A percentile compares a stretch with the other conserved stretches of the same genome.
phyloP scores from a whole-genome alignment of 2,113 vertebrate genomes.

The Gallinago undulata region DNA sequence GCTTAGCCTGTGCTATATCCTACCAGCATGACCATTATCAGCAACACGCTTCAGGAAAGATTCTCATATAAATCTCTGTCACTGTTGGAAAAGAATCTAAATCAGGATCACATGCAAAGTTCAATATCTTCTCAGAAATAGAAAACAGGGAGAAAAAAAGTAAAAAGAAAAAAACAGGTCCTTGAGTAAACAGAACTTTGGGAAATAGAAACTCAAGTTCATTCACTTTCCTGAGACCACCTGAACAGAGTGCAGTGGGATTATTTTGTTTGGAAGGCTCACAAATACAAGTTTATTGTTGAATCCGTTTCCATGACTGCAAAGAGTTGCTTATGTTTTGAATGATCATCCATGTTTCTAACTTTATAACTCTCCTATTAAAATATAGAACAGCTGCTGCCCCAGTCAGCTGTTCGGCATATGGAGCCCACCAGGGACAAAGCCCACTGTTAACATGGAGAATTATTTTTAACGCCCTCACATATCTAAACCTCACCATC shows the following conservation, averaged over 20 bases:
- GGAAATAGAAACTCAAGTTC: slow-evolving; percentile 52
- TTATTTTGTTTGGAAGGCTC: slow-evolving; percentile 71
- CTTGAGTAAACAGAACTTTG: slow-evolving; percentile 32
- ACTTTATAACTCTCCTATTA: slow-evolving; percentile 70
- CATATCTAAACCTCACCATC: slow-evolving; percentile 76
- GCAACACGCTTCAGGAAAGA: neutral
- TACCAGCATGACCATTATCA: neutral
- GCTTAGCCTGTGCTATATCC: neutral
- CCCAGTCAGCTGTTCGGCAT: slow-evolving; percentile 66
- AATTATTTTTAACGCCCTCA: slow-evolving; percentile 80
- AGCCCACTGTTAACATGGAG: slow-evolving; percentile 67
- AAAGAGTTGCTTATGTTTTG: slow-evolving; percentile 73
- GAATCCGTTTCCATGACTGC: slow-evolving; percentile 71
- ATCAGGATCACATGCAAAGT: neutral
- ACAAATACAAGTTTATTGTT: slow-evolving; percentile 75
- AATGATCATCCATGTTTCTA: slow-evolving; percentile 67
- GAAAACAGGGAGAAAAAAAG: neutral
- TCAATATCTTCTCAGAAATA: slow-evolving; percentile 22
- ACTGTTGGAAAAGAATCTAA: neutral
- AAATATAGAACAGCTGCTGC: slow-evolving; percentile 79
- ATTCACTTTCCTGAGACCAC: slow-evolving; percentile 60
- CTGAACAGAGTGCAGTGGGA: slow-evolving; percentile 62
- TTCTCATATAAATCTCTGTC: slow-evolving; percentile 2
- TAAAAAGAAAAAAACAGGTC: neutral
- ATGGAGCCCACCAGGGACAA: slow-evolving; percentile 75